Percentiles rank a stretch among this genome's conserved stretches.
phyloP scores from a whole-genome alignment of 2,888 invertebrate genomes.

The Ormyrus thymus region DNA sequence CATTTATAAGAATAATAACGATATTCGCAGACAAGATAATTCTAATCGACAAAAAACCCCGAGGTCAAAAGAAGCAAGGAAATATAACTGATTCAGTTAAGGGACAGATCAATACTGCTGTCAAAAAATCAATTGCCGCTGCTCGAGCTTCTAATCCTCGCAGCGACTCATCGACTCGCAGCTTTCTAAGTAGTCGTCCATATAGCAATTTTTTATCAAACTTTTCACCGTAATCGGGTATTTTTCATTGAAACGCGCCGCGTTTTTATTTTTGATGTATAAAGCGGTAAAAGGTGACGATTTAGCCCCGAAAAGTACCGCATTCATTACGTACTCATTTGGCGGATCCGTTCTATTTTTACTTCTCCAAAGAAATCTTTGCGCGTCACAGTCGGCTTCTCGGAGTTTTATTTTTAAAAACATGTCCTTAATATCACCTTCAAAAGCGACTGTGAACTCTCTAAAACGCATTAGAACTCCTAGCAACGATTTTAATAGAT shows the following conservation, averaged over 20 bases:
- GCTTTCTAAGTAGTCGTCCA: constrained; percentile 13
- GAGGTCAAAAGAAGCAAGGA: no score
- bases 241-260: not conserved
- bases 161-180: not conserved
- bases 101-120: no score
- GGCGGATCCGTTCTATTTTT: not conserved
- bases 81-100: no score
- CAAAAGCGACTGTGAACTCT: not conserved
- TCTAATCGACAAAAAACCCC: no score
- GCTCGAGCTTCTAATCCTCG: no score
- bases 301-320: no score
- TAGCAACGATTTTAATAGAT: not conserved
- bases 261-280: not conserved
- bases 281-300: not conserved
- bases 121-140: no score
- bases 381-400: not conserved
- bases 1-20: no score
- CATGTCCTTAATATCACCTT: not conserved
- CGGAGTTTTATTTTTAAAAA: constrained; percentile 1
- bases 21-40: no score
- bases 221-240: not conserved
- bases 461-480: not conserved
- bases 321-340: not conserved
- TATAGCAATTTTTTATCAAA: not conserved
- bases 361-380: not conserved